Base-by-base conservation (phyloP, 2,888 invertebrate species). In the Pardosa pseudoannulata region DNA sequence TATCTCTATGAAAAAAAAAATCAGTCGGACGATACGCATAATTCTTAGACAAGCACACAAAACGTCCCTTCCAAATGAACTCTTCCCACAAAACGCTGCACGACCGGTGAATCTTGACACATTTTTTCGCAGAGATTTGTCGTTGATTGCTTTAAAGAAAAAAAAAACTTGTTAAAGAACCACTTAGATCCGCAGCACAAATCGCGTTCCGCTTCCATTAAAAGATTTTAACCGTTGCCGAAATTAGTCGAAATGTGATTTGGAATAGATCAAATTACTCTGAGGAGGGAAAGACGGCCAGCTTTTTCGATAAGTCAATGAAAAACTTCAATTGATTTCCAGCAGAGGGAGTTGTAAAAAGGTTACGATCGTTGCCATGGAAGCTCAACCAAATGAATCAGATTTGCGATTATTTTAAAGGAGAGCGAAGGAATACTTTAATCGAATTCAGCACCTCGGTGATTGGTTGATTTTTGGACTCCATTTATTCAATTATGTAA, bases 301-400 rank as follows among this genome's bases (percentile, higher is more conserved):
- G 19, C 23, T 67, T 28, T 39, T 70, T 39, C 28, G n/a, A 16
- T 65, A 70, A 70, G 27, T 29, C 72, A 11, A 64, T 29, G 72
- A 78, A 83, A 83, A 83, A 83, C 78, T 83, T 46, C 78, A 83
- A 83, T 73, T 78, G 78, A 78, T 67, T 78, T 78, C 76, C 72
- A 73, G 31, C 76, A 71, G 32, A 28, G 36, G 67, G 62, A 41
- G 39, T n/a, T 31, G 31, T 83, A 83, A 83, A 83, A 83, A 83
- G 78, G 65, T 65, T 76, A 72, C 67, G 39, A 23, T 50, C 65
- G 82, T 83, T 83, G 75, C 82, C 56, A 75, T 70, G 75, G 81
- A 75, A 68, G 62, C 76, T 31, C 32, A 67, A 39, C 78, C 71
- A 36, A 83, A 83, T 71, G 78, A 78, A 83, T 83, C 82, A 31